phyloP scores from a whole-genome alignment of 2,113 vertebrate genomes.

The Nesoenas mayeri region DNA sequence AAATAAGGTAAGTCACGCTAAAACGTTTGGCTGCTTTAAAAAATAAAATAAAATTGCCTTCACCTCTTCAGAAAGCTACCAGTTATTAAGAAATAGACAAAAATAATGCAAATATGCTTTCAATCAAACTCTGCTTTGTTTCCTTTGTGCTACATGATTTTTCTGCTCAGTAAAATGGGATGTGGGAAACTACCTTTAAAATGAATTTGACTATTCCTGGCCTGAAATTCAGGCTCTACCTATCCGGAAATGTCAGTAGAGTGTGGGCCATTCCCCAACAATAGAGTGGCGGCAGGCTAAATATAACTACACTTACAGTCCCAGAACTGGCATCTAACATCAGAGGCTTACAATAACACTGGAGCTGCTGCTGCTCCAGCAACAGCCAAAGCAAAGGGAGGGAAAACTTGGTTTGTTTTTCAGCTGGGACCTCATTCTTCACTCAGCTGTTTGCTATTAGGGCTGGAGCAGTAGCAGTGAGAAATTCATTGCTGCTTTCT shows the following conservation, averaged over 20 bases:
- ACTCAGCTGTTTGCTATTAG: conserved; percentile 72
- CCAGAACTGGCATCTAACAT: conserved; percentile 1
- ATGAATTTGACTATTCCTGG: background rate
- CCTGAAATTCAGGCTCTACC: background rate
- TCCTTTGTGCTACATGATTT: background rate
- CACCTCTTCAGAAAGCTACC: conserved; percentile 2
- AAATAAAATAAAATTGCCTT: background rate
- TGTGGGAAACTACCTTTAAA: background rate
- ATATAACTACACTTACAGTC: background rate
- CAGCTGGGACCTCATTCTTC: conserved; percentile 25
- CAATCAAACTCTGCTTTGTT: background rate
- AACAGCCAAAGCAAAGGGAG: background rate
- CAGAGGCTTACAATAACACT: conserved; percentile 25
- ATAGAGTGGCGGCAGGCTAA: conserved; percentile 21
- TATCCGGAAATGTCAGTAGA: conserved; percentile 16
- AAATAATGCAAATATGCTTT: background rate
- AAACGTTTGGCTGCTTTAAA: background rate
- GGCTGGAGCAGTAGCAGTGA: conserved; percentile 70
- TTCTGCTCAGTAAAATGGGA: background rate
- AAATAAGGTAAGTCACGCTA: background rate
- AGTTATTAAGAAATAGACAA: background rate
- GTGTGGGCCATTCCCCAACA: conserved; percentile 6
- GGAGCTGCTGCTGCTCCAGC: conserved; percentile 18
- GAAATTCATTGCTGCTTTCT: conserved; percentile 49
- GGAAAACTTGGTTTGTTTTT: conserved; percentile 41